Percentiles rank a stretch among this genome's conserved stretches.
phyloP scores from a whole-genome alignment of 2,797 vertebrate species.

The Phrynocephalus forsythii region DNA sequence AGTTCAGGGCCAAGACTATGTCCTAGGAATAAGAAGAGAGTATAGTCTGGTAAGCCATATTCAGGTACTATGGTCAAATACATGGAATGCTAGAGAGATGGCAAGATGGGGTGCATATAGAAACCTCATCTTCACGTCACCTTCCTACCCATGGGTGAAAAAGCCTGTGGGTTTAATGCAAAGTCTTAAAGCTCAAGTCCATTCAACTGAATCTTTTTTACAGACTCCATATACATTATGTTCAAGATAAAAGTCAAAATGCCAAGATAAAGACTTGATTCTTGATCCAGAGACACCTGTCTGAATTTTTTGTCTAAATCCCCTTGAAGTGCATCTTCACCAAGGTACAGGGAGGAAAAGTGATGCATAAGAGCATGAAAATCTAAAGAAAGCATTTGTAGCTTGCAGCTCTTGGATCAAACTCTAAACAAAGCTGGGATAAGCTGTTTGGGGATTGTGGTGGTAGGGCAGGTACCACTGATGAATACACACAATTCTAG shows the following conservation, averaged over 20 bases:
- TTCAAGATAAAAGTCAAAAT: background rate
- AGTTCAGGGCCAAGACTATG: background rate
- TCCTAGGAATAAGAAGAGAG: too few relatives aligned
- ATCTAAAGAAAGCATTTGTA: background rate
- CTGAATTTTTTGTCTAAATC: background rate
- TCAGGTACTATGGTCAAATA: too few relatives aligned
- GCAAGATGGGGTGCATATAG: too few relatives aligned
- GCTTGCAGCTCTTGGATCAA: background rate
- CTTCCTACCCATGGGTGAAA: too few relatives aligned
- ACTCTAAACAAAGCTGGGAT: background rate
- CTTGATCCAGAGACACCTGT: background rate
- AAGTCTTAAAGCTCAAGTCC: too few relatives aligned
- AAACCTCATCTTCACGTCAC: too few relatives aligned
- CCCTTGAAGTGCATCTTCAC: background rate
- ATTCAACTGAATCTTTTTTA: too few relatives aligned
- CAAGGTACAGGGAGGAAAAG: background rate
- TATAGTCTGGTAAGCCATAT: too few relatives aligned
- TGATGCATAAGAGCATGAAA: background rate
- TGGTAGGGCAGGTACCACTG: background rate
- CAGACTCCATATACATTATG: conserved; percentile 32
- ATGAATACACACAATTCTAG: background rate
- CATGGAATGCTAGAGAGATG: too few relatives aligned
- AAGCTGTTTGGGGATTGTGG: background rate
- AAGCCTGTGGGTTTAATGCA: too few relatives aligned
- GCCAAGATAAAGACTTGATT: conserved; percentile 34